Evolutionary conservation across 2,113 vertebrate genomes (phyloP), one percentile per base, ranked within the genome.

Genomic region (Oryzias melastigma): DNA sequence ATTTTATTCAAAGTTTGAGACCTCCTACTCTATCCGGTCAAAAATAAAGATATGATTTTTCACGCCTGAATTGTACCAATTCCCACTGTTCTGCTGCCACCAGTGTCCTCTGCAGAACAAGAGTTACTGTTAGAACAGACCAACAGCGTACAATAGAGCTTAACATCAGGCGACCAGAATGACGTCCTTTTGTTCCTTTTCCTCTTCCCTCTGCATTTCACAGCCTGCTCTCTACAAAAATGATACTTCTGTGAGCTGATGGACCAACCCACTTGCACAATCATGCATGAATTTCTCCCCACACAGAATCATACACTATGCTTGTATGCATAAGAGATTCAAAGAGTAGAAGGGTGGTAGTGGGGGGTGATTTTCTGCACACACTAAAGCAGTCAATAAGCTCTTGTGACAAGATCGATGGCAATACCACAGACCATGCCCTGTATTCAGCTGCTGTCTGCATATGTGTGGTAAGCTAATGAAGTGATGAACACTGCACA

Each of bases 111-210:
- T 61, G 25, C 40, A 46, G 57, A 83, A 83, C 83, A 78, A 68
- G 55, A 56, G 25, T 70, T 14, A 57, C 62, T 73, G 72, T n/a
- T 79, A 52, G 16, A 44, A 42, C 58, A 58, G 49, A 40, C 73
- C n/a, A 45, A 87, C 88, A 87, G 87, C 86, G 59, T 77, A 88
- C 86, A 89, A 88, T 83, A 54, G 86, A 65, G 77, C 57, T 35
- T 74, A 72, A 72, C 56, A 61, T 52, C n/a, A 44, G 58, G 17
- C 24, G 13, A 62, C 24, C 73, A 75, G 59, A 82, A 79, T 71
- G 65, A 74, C n/a, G 16, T 24, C 53, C 56, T 29, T 87, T 86
- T 87, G 85, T 85, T 77, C 80, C 18, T 52, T 52, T 73, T 71
- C 66, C 65, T 69, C 46, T 72, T 68, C 59, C 45, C 22, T 69